phyloP scores from a whole-genome alignment of 2,888 invertebrate genomes.

The Julus scanicus region DNA sequence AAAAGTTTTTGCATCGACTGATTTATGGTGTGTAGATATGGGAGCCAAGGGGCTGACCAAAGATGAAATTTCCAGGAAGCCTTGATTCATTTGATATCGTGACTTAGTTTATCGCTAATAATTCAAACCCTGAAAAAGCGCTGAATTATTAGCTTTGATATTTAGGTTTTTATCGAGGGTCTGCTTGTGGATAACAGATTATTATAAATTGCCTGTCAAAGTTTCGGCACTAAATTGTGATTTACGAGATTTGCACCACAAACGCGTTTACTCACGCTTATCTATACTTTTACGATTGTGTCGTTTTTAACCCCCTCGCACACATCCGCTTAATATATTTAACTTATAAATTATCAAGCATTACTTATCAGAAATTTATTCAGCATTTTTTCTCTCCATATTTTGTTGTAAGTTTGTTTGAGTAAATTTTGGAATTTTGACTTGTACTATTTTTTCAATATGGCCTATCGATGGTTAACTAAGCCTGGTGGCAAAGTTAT shows the following conservation, averaged over 20 bases:
- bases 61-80: background rate
- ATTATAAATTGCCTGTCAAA: background rate
- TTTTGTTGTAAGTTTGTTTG: too few species aligned
- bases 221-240: background rate
- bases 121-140: constrained; percentile 11
- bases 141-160: background rate
- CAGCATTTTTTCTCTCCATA: too few species aligned
- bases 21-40: background rate
- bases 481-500: too few species aligned
- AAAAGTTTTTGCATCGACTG: background rate
- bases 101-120: constrained; percentile 7
- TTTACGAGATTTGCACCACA: background rate
- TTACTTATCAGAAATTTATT: background rate
- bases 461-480: too few species aligned
- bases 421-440: too few species aligned
- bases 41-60: background rate
- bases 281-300: background rate
- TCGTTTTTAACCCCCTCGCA: background rate
- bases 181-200: background rate
- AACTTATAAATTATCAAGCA: background rate
- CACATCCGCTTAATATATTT: background rate
- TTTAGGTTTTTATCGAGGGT: constrained; percentile 16
- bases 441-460: too few species aligned
- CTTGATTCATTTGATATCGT: constrained; percentile 16
- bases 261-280: background rate